phyloP scores from a whole-genome alignment of 2,113 vertebrate species.

The Spheniscus mendiculus region DNA sequence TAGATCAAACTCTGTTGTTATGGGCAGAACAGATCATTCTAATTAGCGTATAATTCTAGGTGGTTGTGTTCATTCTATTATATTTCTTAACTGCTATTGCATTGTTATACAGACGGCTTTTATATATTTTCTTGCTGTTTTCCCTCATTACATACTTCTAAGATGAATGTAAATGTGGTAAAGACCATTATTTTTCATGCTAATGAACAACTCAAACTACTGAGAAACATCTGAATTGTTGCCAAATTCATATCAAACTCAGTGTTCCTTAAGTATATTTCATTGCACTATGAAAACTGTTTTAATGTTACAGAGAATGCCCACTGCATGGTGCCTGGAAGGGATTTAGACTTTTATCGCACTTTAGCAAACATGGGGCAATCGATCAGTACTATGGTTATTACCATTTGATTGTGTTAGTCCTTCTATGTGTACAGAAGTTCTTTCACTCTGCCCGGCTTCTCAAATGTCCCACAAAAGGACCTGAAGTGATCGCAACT shows the following conservation, averaged over 20 bases:
- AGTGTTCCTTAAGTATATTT: slow-evolving; percentile 42
- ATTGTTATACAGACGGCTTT: slow-evolving; percentile 31
- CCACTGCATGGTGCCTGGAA: background rate
- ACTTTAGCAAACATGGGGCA: background rate
- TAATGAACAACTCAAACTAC: slow-evolving; percentile 46
- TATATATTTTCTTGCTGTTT: slow-evolving; percentile 58
- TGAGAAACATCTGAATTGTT: slow-evolving; percentile 5
- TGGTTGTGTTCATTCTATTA: slow-evolving; percentile 52
- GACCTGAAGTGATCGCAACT: background rate
- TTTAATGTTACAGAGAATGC: background rate
- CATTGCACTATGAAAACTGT: background rate
- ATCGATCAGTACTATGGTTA: background rate
- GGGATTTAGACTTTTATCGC: background rate
- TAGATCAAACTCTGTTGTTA: slow-evolving; percentile 7
- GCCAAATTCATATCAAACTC: slow-evolving; percentile 29
- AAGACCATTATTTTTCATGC: slow-evolving; percentile 41
- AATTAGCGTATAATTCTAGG: slow-evolving; percentile 59
- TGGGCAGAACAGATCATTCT: slow-evolving; percentile 25
- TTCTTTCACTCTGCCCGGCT: background rate
- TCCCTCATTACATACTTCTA: slow-evolving; percentile 43
- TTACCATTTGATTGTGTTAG: background rate
- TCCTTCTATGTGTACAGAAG: rapidly evolving
- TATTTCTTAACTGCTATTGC: slow-evolving; percentile 48
- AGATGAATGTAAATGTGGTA: slow-evolving; percentile 47
- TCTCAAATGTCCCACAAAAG: background rate